Base-by-base conservation (phyloP, 2,113 vertebrate genomes). In the Suricata suricatta region DNA sequence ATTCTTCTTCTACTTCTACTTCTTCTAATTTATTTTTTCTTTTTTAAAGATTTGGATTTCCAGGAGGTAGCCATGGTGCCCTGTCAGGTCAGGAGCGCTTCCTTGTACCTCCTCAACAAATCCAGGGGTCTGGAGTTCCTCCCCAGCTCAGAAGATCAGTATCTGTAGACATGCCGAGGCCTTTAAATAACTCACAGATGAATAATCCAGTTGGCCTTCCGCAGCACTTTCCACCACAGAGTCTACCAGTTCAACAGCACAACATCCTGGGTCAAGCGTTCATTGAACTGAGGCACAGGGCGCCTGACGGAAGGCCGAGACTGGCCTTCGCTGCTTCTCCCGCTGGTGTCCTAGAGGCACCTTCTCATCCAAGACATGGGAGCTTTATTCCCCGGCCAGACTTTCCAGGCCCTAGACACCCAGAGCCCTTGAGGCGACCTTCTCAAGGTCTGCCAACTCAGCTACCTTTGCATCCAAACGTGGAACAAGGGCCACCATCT, bases 261-360 rank as follows among this genome's bases (percentile, higher is more conserved):
- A 99, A 99, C 96, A 99, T 99, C 94, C 98, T 99, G 98, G 99
- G 99, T 0, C 99, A 99, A 92, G 99, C 99, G 0, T 99, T 99
- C 96, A 99, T 99, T 0, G 99, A 99, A 97, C 98, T 99, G 29
- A 99, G 99, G 0, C 99, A 99, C 93, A 98, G 99, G 33, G 96
- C 99, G 71, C 99, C 99, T 0, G 99, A 99, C 1, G 99, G 98
- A 63, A 98, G 99, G 69, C 98, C 99, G 0, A 98, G 99, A 81
- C 97, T 99, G 88, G 99, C 99, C 54, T 99, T 99, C 63, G 95
- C 92, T 27, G 90, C 97, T 83, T 68, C 98, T 52, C 95, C 98
- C 88, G 98, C 98, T 79, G 92, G 57, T 0, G 88, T 98, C 77
- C 97, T 99, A 21, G 99, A 99, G 57, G 97, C 98, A 13, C 97